A percentile compares a stretch with the other conserved stretches of the same genome.
Conservation (phyloP, 2,888 invertebrate genomes). For the Chamaedrilus cognettii region DNA sequence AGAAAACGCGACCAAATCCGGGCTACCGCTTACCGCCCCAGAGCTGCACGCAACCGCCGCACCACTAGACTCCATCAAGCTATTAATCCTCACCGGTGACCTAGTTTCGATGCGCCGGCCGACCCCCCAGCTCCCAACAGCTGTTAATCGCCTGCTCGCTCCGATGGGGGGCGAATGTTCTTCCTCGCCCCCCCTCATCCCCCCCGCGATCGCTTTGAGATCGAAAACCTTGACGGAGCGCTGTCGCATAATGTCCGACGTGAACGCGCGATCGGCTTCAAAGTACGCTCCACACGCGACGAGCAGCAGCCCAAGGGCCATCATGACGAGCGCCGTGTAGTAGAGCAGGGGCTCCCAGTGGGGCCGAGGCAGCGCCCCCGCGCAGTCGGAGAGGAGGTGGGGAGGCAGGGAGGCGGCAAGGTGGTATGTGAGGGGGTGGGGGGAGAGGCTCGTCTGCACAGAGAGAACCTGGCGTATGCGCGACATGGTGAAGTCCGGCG, state of each 20-base stretch:
- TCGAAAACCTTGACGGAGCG: slow-evolving; percentile 61
- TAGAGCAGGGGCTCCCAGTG: slow-evolving; percentile 76
- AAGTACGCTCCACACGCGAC: slow-evolving; percentile 71
- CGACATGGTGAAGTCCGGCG: slow-evolving; percentile 82
- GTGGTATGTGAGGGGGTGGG: slow-evolving; percentile 67
- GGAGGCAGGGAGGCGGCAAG: slow-evolving; percentile 71
- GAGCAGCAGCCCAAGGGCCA: slow-evolving; percentile 67
- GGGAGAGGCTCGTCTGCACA: slow-evolving; percentile 56
- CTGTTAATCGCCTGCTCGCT: slow-evolving; percentile 1
- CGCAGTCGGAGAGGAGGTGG: slow-evolving; percentile 71
- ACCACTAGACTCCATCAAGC: no score
- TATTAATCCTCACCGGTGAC: no score
- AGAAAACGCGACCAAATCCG: no score
- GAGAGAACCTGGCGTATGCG: slow-evolving; percentile 67
- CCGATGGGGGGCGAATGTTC: background rate
- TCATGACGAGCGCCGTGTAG: slow-evolving; percentile 60
- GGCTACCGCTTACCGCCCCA: no score
- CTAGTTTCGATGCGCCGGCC: no score
- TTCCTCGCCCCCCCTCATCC: background rate
- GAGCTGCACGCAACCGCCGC: no score
- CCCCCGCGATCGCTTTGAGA: slow-evolving; percentile 50
- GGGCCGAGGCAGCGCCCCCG: slow-evolving; percentile 72
- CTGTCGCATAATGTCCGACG: slow-evolving; percentile 51
- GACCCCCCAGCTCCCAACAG: no score
- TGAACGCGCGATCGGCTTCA: slow-evolving; percentile 73